Percentiles rank a stretch among this genome's conserved stretches.
These are phyloP conservation scores for Ormyrus nitidulus DNA, from an alignment of 2,888 invertebrate species.

Conservation along the genomic window DNA sequence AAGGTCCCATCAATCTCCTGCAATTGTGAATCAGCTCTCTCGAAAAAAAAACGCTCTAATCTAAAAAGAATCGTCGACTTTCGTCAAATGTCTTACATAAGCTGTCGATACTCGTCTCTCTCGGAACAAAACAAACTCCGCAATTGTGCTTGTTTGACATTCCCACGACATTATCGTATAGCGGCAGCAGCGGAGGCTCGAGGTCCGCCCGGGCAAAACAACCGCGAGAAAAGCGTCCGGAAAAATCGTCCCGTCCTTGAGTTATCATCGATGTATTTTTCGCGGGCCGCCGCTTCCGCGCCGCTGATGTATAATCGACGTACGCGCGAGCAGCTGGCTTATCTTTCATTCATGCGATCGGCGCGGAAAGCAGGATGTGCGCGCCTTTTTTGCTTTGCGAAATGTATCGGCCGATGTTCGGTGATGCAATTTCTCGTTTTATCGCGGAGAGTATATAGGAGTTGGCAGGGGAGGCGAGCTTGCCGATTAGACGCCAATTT, in stretches of 20 bases:
- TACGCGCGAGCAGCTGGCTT: slow-evolving; percentile 5
- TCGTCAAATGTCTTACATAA: too few species aligned
- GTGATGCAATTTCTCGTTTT: slow-evolving; percentile 5
- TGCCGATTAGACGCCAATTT: neutral
- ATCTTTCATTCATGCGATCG: slow-evolving; percentile 52
- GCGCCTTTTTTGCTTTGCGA: slow-evolving; percentile 14
- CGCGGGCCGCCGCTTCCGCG: neutral
- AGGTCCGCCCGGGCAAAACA: too few species aligned
- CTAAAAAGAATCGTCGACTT: too few species aligned
- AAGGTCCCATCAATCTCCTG: too few species aligned
- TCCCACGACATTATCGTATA: too few species aligned
- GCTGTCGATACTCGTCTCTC: too few species aligned
- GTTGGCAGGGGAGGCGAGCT: neutral
- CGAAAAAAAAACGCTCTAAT: too few species aligned
- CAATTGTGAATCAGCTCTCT: too few species aligned
- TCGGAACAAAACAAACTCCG: too few species aligned
- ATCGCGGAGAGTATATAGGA: neutral
- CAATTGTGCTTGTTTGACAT: too few species aligned
- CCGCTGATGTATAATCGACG: neutral
- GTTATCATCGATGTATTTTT: slow-evolving; percentile 27
- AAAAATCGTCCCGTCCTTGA: neutral
- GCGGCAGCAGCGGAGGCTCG: too few species aligned
- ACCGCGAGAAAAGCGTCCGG: too few species aligned
- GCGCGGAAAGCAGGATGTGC: slow-evolving; percentile 35
- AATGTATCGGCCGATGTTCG: slow-evolving; percentile 7